Evolutionary conservation across 2,888 invertebrate genomes (phyloP).

Genomic region (Anorthoa munda): DNA sequence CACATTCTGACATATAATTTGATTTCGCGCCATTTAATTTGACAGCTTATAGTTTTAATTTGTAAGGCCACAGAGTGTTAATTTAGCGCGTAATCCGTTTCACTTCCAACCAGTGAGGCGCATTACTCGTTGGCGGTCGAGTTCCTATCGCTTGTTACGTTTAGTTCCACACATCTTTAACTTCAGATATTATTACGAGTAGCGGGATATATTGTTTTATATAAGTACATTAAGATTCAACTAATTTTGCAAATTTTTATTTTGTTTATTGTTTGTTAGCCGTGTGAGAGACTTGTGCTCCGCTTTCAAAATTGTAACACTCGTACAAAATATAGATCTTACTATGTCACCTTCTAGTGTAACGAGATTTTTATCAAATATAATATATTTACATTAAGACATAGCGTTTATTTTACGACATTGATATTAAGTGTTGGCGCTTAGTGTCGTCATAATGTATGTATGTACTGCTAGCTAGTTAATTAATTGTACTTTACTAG

Average conservation of each 20-base stretch:
- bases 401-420: slow-evolving; percentile 77
- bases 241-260: slow-evolving; percentile 24
- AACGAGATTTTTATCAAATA: slow-evolving; percentile 68
- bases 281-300: slow-evolving; percentile 8
- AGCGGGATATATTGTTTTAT: slow-evolving; percentile 16
- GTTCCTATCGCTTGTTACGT: slow-evolving; percentile 72
- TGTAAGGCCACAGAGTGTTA: slow-evolving; percentile 40
- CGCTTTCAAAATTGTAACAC: slow-evolving; percentile 58
- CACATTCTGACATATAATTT: slow-evolving; percentile 12
- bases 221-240: background rate
- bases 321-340: slow-evolving; percentile 84
- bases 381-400: slow-evolving; percentile 69
- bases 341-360: slow-evolving; percentile 86
- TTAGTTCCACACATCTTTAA: slow-evolving; percentile 20
- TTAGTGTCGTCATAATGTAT: slow-evolving; percentile 53
- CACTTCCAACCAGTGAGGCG: slow-evolving; percentile 79
- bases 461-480: slow-evolving; percentile 76
- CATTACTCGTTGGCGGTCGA: slow-evolving; percentile 73
- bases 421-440: slow-evolving; percentile 65
- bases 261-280: background rate
- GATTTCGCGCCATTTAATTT: slow-evolving; percentile 48
- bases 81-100: slow-evolving; percentile 68
- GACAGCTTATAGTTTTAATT: slow-evolving; percentile 38
- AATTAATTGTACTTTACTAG: slow-evolving; percentile 84
- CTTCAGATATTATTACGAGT: slow-evolving; percentile 6